These are phyloP conservation scores for Mycalesis mineus DNA, from an alignment of 2,888 invertebrate species.

Conservation along the genomic window DNA sequence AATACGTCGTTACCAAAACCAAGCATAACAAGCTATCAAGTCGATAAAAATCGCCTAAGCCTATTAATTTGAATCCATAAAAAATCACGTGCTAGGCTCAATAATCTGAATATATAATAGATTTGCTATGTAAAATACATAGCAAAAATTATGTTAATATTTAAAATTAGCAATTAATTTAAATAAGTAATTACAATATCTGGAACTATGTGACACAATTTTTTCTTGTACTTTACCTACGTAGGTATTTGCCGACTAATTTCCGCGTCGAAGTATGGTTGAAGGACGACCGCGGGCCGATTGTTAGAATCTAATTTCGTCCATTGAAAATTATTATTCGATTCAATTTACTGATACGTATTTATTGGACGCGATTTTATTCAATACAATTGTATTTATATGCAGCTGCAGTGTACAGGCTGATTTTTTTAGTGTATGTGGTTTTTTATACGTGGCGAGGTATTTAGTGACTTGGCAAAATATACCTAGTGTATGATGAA, in stretches of 20 bases:
- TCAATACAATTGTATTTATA: too few species aligned
- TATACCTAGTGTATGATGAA: too few species aligned
- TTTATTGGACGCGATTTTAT: background rate
- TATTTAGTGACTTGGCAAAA: too few species aligned
- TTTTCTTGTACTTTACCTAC: slow-evolving; percentile 21
- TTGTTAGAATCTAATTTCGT: slow-evolving; percentile 27
- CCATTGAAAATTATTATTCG: slow-evolving; percentile 15
- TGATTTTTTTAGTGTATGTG: too few species aligned
- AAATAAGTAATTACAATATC: slow-evolving; percentile 15
- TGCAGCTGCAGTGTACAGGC: too few species aligned
- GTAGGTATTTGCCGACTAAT: slow-evolving; percentile 26
- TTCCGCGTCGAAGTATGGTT: slow-evolving; percentile 32
- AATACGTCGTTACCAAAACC: too few species aligned
- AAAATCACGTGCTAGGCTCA: background rate
- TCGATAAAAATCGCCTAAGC: background rate
- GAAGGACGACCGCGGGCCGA: slow-evolving; percentile 54
- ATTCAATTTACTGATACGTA: slow-evolving; percentile 6
- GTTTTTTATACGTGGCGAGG: too few species aligned
- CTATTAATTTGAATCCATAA: background rate
- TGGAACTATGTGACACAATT: slow-evolving; percentile 6
- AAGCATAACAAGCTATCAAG: background rate
- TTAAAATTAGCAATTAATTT: slow-evolving; percentile 7
- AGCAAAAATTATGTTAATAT: slow-evolving; percentile 10
- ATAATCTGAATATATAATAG: slow-evolving; percentile 2
- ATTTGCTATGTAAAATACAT: slow-evolving; percentile 11